A percentile compares a stretch with the other conserved stretches of the same genome.
These are phyloP conservation scores for Engystomops pustulosus DNA, from an alignment of 2,113 vertebrate species.

Conservation along the genomic window DNA sequence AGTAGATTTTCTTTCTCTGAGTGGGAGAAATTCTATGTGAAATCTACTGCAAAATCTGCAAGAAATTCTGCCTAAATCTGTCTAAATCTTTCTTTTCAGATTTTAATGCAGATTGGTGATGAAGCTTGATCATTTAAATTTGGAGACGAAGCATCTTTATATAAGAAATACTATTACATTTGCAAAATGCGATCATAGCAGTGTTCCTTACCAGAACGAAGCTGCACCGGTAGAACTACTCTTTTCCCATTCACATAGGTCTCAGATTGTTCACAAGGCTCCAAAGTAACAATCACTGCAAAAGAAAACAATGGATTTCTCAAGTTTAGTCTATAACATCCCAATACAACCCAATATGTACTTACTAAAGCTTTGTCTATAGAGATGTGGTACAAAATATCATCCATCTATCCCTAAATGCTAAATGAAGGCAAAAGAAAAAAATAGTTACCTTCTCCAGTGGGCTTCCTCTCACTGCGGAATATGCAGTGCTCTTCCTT, in stretches of 20 bases:
- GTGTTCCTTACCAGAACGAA: slow-evolving; percentile 88
- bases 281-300: slow-evolving; percentile 90
- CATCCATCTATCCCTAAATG: not conserved
- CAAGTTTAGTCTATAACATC: no score
- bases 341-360: not conserved
- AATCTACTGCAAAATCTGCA: no score
- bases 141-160: no score
- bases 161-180: no score
- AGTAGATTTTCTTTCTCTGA: no score
- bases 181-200: no score
- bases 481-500: slow-evolving; percentile 96
- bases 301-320: slow-evolving; percentile 27
- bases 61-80: no score
- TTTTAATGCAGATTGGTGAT: no score
- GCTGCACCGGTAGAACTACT: slow-evolving; percentile 86
- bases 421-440: not conserved
- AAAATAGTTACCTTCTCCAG: slow-evolving; percentile 79
- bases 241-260: slow-evolving; percentile 98
- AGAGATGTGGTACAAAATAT: not conserved
- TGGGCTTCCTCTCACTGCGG: slow-evolving; percentile 88
- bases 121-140: no score
- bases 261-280: slow-evolving; percentile 94
- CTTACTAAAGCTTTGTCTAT: no score
- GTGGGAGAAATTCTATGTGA: no score
- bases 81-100: no score